A percentile compares a stretch with the other conserved stretches of the same genome.
Conservation (phyloP, 1,140 invertebrate genomes). For the Drosophila kurseongensis region DNA sequence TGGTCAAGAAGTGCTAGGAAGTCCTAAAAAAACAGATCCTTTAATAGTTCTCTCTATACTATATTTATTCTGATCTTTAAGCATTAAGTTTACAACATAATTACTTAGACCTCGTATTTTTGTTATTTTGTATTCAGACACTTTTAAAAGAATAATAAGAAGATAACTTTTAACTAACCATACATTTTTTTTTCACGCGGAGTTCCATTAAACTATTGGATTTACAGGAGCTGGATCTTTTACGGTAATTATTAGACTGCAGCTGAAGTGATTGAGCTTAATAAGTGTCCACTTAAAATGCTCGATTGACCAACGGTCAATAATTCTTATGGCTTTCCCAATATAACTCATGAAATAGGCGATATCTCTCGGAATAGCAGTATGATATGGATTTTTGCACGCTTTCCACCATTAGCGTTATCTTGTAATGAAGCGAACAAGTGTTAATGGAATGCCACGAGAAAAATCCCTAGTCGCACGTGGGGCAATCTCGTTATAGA, state of each 20-base stretch:
- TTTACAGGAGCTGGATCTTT: background rate
- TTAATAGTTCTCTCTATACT: background rate
- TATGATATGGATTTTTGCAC: slow-evolving; percentile 26
- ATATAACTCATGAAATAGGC: slow-evolving; percentile 19
- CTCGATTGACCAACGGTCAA: slow-evolving; percentile 3
- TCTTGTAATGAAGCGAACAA: slow-evolving; percentile 10
- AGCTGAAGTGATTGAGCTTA: slow-evolving; percentile 3
- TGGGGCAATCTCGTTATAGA: background rate
- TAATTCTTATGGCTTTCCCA: slow-evolving; percentile 1
- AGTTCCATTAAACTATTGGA: background rate
- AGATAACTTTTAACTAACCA: no score
- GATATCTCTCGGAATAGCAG: slow-evolving; percentile 12
- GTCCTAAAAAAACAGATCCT: background rate
- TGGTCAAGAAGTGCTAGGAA: background rate
- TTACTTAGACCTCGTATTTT: no score
- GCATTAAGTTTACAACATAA: no score
- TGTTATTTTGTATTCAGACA: no score
- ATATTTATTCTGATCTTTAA: background rate
- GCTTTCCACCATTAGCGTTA: slow-evolving; percentile 34
- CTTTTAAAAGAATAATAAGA: no score
- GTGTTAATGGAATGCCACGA: slow-evolving; percentile 26
- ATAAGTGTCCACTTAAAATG: background rate
- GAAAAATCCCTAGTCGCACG: slow-evolving; percentile 20
- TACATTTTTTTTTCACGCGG: no score
- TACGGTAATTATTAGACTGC: background rate